Conservation (phyloP, 2,113 vertebrate genomes). For the Sisor rabdophorus region DNA sequence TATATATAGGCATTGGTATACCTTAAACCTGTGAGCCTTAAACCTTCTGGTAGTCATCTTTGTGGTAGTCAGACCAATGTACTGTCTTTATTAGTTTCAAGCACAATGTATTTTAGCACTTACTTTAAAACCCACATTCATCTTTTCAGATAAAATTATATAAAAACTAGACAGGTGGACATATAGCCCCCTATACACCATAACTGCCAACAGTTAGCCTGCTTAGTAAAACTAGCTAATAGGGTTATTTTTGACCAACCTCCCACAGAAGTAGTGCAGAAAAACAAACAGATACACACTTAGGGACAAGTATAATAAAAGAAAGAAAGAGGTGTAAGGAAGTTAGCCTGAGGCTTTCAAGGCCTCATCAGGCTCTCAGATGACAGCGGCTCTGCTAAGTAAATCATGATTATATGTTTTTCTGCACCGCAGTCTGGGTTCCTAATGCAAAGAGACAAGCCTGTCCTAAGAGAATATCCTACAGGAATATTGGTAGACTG, state of each 20-base stretch:
- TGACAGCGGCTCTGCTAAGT: slow-evolving; percentile 39
- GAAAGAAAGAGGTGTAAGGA: slow-evolving; percentile 15
- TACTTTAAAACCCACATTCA: no score
- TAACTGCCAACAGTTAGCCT: neutral
- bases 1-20: no score
- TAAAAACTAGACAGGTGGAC: no score
- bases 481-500: slow-evolving; percentile 36
- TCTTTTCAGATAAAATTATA: no score
- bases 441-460: slow-evolving; percentile 63
- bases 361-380: slow-evolving; percentile 25
- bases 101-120: no score
- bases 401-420: slow-evolving; percentile 59
- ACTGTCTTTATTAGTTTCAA: no score
- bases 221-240: neutral
- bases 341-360: slow-evolving; percentile 25
- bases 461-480: slow-evolving; percentile 56
- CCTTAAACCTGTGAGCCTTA: no score
- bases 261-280: neutral
- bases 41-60: no score
- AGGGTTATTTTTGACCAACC: neutral
- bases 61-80: no score
- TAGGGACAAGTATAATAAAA: neutral
- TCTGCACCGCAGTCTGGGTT: slow-evolving; percentile 54
- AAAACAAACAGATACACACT: neutral
- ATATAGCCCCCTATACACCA: neutral